Conservation (phyloP, 2,888 invertebrate species). For the Trimorus sp. region DNA sequence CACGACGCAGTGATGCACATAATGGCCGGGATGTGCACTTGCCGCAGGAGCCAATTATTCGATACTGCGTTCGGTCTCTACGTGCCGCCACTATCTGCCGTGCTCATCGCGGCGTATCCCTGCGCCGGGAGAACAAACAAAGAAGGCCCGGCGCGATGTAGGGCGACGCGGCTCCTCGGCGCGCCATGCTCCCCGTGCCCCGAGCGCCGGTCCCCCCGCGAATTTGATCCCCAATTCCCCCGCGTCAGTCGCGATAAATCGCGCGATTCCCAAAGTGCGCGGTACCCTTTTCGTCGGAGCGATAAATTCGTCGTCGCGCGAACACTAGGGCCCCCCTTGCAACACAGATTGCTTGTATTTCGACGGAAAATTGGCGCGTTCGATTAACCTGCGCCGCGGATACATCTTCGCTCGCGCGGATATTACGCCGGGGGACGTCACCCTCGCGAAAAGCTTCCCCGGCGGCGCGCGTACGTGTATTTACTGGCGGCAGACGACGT, state of each 20-base stretch:
- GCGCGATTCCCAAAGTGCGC: constrained; percentile 67
- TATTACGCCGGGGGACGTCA: constrained; percentile 75
- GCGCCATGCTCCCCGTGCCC: constrained; percentile 26
- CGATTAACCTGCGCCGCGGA: constrained; percentile 45
- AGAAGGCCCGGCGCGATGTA: constrained; percentile 41
- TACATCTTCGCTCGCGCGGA: constrained; percentile 22
- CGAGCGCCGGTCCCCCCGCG: constrained; percentile 16
- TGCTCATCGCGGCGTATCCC: constrained; percentile 76
- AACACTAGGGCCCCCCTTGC: constrained; percentile 26
- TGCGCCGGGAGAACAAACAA: constrained; percentile 66
- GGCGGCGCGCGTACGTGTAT: constrained; percentile 71
- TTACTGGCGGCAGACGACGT: constrained; percentile 44
- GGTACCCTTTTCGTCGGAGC: constrained; percentile 20
- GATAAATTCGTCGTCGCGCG: neutral
- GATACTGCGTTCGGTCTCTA: constrained; percentile 77
- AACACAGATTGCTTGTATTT: constrained; percentile 50
- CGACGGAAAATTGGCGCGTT: constrained; percentile 44
- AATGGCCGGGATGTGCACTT: constrained; percentile 81
- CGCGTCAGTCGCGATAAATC: constrained; percentile 72
- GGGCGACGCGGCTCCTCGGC: constrained; percentile 16
- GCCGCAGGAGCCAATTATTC: constrained; percentile 82
- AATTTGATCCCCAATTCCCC: constrained; percentile 39
- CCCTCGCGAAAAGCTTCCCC: constrained; percentile 82
- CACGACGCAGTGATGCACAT: constrained; percentile 80
- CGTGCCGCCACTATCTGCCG: constrained; percentile 77